Conservation (phyloP, 37 sponge, comb jelly and placozoan species). For the Lycopodina hypogea region DNA sequence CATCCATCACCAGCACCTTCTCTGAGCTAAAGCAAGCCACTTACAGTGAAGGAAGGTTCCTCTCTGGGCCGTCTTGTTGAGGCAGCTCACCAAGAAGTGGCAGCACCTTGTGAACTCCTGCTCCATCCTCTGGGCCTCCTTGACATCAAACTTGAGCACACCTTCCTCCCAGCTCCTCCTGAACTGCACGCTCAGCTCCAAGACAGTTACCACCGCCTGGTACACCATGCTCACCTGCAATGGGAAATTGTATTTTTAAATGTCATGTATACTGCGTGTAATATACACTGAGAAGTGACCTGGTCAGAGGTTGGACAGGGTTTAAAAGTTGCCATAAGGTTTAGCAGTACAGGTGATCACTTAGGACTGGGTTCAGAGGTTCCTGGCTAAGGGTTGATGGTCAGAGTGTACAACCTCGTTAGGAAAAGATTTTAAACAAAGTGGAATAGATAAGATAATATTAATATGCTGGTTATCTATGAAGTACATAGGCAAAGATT, state of each 20-base stretch:
- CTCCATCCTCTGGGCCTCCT: constrained; percentile 39
- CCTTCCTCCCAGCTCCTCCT: constrained; percentile 40
- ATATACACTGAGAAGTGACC: too few species aligned
- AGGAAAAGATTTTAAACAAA: too few species aligned
- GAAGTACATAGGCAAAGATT: not conserved
- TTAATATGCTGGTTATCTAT: not conserved
- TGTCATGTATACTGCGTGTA: too few species aligned
- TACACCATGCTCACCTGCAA: constrained; percentile 53
- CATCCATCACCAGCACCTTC: not conserved
- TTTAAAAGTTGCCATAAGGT: too few species aligned
- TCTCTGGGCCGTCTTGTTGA: constrained; percentile 43
- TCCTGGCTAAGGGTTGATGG: too few species aligned
- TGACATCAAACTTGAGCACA: not conserved
- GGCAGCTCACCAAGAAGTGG: constrained; percentile 57
- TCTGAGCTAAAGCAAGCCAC: constrained; percentile 5
- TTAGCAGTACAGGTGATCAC: too few species aligned
- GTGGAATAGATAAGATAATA: too few species aligned
- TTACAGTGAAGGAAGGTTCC: constrained; percentile 71
- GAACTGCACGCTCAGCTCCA: constrained; percentile 38
- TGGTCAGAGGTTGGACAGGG: too few species aligned
- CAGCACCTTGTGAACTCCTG: constrained; percentile 54
- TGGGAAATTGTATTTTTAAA: not conserved
- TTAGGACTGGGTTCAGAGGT: too few species aligned
- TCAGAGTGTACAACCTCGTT: too few species aligned
- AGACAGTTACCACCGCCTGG: constrained; percentile 54